These are phyloP conservation scores for Rhopalosiphum nymphaeae DNA, from an alignment of 2,888 invertebrate species.

Conservation along the genomic window DNA sequence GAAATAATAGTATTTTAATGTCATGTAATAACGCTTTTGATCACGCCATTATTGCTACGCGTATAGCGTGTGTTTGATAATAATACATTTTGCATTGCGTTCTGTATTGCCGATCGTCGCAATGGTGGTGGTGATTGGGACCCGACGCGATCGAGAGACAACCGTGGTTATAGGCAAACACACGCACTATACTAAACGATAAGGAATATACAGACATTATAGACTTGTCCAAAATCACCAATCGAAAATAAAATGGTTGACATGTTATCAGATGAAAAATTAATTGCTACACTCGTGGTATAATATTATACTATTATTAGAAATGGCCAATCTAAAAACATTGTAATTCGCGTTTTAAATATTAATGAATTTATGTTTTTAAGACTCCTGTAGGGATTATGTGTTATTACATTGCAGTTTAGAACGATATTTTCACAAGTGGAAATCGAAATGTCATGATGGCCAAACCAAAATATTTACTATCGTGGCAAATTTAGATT, in stretches of 20 bases:
- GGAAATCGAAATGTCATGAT: no score
- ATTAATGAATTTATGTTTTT: no score
- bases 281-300: background rate
- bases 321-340: no score
- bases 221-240: background rate
- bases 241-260: background rate
- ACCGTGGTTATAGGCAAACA: background rate
- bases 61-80: background rate
- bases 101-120: background rate
- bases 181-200: background rate
- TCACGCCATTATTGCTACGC: background rate
- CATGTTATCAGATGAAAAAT: background rate
- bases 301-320: no score
- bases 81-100: background rate
- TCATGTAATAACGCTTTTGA: slow-evolving; percentile 14
- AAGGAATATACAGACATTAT: background rate
- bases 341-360: no score
- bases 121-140: background rate
- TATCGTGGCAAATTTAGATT: no score
- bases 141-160: background rate
- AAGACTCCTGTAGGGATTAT: no score
- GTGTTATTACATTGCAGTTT: no score
- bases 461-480: no score
- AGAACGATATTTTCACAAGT: no score
- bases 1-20: background rate